Conservation (phyloP, 2,888 invertebrate species). For the Vanessa cardui region DNA sequence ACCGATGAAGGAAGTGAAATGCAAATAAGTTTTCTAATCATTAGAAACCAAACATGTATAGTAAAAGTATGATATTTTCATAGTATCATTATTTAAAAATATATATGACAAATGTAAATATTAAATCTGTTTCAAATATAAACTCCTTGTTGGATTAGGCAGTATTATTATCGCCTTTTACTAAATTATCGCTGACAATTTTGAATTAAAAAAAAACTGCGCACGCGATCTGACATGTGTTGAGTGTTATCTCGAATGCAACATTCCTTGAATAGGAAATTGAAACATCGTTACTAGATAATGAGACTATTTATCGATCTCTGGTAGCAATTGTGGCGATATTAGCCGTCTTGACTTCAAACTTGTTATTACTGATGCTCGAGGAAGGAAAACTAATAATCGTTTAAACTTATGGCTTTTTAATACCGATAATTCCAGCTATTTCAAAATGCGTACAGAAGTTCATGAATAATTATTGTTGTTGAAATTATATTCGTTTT, state of each 20-base stretch:
- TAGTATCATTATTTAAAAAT: conserved; percentile 6
- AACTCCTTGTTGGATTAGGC: neutral
- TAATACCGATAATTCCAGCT: neutral
- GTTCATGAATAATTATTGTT: too few species aligned
- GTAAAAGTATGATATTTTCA: conserved; percentile 24
- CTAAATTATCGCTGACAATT: neutral
- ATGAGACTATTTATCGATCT: conserved; percentile 13
- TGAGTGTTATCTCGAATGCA: neutral
- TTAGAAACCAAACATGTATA: conserved; percentile 29
- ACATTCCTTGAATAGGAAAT: conserved; percentile 22
- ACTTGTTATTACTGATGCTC: conserved; percentile 7
- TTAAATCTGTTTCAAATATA: too few species aligned
- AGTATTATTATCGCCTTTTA: too few species aligned
- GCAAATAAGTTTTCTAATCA: conserved; percentile 29
- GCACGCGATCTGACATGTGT: conserved; percentile 24
- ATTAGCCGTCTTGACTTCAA: neutral
- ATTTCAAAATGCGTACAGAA: neutral
- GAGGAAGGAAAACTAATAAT: neutral
- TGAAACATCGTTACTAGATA: conserved; percentile 19
- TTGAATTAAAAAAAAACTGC: conserved; percentile 10
- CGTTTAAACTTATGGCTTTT: neutral
- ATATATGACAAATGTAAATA: too few species aligned
- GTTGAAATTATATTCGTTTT: too few species aligned
- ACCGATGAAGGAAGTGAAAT: conserved; percentile 26
- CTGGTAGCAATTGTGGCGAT: conserved; percentile 17